Base-by-base conservation (phyloP, 1,140 invertebrate genomes). In the Gonatopus flavifemur region DNA sequence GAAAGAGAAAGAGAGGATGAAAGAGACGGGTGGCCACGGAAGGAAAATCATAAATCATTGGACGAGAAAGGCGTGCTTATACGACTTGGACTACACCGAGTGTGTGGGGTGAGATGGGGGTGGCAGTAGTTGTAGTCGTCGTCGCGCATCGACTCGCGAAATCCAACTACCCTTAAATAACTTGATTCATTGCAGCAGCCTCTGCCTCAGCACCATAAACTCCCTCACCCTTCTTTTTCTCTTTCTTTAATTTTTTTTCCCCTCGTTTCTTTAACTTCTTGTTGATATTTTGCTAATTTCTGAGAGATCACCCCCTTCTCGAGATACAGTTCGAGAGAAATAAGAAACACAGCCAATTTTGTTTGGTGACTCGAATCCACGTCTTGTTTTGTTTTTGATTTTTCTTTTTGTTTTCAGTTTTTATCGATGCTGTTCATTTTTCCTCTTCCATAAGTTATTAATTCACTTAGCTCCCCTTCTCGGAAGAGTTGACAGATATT, bases 161-260 rank as follows among this genome's bases (percentile, higher is more conserved):
- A 75, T 77, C 67, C 72, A 75, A 75, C 71, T 77, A 75, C 71
- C 71, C 74, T 77, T 77, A 77, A 75, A 77, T 77, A 77, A 76
- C 66, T 75, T 77, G 73, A 75, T 77, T 77, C 71, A 76, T 74
- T 73, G 66, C 68, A 55, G 49, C 50, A 64, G 59, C 59, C 64
- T 65, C 57, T 60, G 59, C 57, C 59, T 50, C 38, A n/a, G n/a
- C 50, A 55, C 55, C 43, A 24, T 46, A 54, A 41, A 59, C 33
- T 52, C 47, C 24, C 9, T 33, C 37, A 16, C 40, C 37, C 19
- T 18, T 20, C n/a, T 31, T 13, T 19, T 24, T 41, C 19, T 16
- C 18, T 37, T 20, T 35, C 18, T 35, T 31, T 28, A 39, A 20
- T 20, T 36, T 33, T 37, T 39, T 49, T 47, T 45, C 24, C 55